Base-by-base conservation (phyloP, 2,888 invertebrate species). In the Caenorhabditis sp. region DNA sequence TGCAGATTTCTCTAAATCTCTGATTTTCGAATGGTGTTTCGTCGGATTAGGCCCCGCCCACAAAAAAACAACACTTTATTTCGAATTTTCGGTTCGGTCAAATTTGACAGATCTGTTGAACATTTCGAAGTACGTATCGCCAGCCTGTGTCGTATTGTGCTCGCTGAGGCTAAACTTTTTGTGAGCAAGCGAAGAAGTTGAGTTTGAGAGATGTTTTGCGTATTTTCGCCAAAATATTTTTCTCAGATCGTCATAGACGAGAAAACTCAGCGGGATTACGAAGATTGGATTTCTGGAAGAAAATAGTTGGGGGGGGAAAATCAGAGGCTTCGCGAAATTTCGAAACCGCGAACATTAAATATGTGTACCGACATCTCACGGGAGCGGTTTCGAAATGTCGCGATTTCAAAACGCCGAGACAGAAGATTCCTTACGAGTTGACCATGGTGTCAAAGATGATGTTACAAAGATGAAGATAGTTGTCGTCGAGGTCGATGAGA, bases 61-160 rank as follows among this genome's bases (percentile, higher is more conserved):
- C n/a, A n/a, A n/a, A n/a, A n/a, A n/a, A 10, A 31, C 31, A 4
- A 31, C 4, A 6, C 10, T 31, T 31, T 31, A 31, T 31, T 31
- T 31, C 31, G 31, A 31, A 31, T 6, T 10, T 6, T 31, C 31
- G 31, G 4, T 31, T 10, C 10, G 4, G 10, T 31, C 31, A 31
- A 31, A 50, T 14, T 65, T 64, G 1, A 63, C 53, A 27, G 37
- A 59, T 21, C 62, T 70, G n/a, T 70, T 64, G 50, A 70, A 70
- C 70, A 70, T 70, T 31, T 61, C 62, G 27, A 70, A 70, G 55
- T 70, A 70, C 17, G 66, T 31, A 54, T 70, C 70, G 17, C 70
- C 66, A 19, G 60, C 66, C 24, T 63, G 63, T 49, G 50, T 24
- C 3, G 4, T 19, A 10, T 24, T 23, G 1, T 21, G 0, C 1